These are phyloP conservation scores for Allobates femoralis DNA, from an alignment of 2,797 vertebrate genomes.

Conservation along the genomic window DNA sequence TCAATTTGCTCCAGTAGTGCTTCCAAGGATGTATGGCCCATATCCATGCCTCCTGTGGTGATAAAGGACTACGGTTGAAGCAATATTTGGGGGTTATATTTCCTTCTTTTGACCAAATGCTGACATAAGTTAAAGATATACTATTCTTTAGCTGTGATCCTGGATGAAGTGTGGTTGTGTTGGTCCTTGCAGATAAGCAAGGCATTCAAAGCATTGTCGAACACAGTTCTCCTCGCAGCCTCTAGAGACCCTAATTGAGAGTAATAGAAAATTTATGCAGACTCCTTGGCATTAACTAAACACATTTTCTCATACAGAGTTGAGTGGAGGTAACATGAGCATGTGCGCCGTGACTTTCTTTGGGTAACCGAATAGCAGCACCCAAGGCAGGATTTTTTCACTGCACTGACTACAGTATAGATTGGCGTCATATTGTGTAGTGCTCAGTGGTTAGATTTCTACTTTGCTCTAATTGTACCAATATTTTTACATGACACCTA, in stretches of 20 bases:
- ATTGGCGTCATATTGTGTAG: neutral
- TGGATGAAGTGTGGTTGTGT: neutral
- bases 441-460: conserved; percentile 22
- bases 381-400: neutral
- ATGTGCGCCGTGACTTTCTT: neutral
- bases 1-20: neutral
- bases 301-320: neutral
- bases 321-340: neutral
- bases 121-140: too few species aligned
- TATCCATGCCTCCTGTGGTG: neutral
- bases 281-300: neutral
- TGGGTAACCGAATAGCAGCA: neutral
- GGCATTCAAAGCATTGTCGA: neutral
- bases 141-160: too few species aligned
- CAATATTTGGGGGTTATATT: too few species aligned
- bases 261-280: neutral
- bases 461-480: conserved; percentile 50
- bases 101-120: too few species aligned
- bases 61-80: too few species aligned
- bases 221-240: neutral
- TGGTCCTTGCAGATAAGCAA: neutral
- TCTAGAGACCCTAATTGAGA: neutral
- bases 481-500: conserved; percentile 49
- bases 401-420: neutral
- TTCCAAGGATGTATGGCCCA: neutral